Evolutionary conservation across 37 sponge, comb jelly and placozoan genomes (phyloP).

Genomic region (Axinella damicornis): DNA sequence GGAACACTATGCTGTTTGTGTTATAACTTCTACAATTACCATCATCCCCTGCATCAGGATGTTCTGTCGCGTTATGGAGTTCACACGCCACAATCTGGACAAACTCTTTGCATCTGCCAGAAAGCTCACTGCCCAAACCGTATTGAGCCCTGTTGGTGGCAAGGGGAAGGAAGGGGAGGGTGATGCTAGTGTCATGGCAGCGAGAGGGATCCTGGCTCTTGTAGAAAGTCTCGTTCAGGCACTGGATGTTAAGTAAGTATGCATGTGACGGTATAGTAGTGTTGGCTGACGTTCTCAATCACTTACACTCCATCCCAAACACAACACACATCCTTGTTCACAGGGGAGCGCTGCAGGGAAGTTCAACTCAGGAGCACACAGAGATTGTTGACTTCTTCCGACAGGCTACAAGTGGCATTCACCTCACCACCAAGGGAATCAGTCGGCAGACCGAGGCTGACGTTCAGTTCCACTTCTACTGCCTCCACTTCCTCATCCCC

Average conservation of each 20-base stretch:
- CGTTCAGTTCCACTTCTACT: constrained; percentile 46
- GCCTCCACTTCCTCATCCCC: constrained; percentile 44
- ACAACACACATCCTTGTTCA: no score
- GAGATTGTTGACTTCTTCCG: constrained; percentile 37
- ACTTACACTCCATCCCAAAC: no score
- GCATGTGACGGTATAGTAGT: no score
- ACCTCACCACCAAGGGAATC: constrained; percentile 25
- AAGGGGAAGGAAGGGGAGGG: not conserved
- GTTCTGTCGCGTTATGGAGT: constrained; percentile 49
- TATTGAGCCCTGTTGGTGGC: constrained; percentile 1
- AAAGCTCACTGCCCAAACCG: not conserved
- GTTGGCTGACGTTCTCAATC: no score
- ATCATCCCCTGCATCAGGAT: not conserved
- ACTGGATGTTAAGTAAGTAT: constrained; percentile 32
- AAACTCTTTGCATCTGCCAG: constrained; percentile 23
- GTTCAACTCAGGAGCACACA: not conserved
- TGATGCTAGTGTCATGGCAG: constrained; percentile 1
- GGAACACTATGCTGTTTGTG: no score
- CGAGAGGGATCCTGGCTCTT: constrained; percentile 20
- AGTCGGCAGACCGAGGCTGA: not conserved
- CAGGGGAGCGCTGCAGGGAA: not conserved
- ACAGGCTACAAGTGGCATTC: constrained; percentile 11
- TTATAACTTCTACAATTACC: no score
- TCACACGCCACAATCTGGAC: constrained; percentile 17
- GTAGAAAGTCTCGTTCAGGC: constrained; percentile 3